Conservation (phyloP, 2,113 vertebrate genomes). For the Hemicordylus capensis region DNA sequence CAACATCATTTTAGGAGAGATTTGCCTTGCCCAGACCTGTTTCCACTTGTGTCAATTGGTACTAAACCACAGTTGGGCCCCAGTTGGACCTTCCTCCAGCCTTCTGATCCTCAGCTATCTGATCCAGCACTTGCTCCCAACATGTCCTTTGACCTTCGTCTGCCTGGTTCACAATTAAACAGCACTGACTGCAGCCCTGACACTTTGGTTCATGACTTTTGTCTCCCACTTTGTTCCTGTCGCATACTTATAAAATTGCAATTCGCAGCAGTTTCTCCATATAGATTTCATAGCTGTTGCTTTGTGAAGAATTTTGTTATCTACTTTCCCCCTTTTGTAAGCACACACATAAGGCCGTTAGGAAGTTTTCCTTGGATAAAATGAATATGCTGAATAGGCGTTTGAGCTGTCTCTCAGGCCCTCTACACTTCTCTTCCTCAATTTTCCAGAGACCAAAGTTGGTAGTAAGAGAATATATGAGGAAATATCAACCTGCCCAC, state of each 20-base stretch:
- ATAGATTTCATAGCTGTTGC: neutral
- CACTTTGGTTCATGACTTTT: neutral
- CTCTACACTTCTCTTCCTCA: neutral
- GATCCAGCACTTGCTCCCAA: too few species aligned
- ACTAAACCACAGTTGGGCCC: too few species aligned
- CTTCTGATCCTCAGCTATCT: too few species aligned
- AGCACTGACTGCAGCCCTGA: too few species aligned
- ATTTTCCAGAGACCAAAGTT: neutral
- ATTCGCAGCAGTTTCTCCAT: neutral
- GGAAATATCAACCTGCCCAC: neutral
- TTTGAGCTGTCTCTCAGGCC: neutral
- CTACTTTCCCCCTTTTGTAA: neutral
- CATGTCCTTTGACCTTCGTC: too few species aligned
- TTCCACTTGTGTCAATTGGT: too few species aligned
- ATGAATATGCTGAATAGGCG: neutral
- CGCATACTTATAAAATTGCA: neutral
- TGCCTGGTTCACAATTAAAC: too few species aligned
- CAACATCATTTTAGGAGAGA: too few species aligned
- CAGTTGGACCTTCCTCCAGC: too few species aligned
- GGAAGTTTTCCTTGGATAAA: neutral
- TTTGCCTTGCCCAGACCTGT: too few species aligned
- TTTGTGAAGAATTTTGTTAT: neutral
- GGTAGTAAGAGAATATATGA: rapidly evolving
- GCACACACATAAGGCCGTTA: neutral
- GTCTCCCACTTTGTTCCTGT: neutral